Evolutionary conservation across 2,888 invertebrate genomes (phyloP).

Genomic region (Odontomyia ornata): DNA sequence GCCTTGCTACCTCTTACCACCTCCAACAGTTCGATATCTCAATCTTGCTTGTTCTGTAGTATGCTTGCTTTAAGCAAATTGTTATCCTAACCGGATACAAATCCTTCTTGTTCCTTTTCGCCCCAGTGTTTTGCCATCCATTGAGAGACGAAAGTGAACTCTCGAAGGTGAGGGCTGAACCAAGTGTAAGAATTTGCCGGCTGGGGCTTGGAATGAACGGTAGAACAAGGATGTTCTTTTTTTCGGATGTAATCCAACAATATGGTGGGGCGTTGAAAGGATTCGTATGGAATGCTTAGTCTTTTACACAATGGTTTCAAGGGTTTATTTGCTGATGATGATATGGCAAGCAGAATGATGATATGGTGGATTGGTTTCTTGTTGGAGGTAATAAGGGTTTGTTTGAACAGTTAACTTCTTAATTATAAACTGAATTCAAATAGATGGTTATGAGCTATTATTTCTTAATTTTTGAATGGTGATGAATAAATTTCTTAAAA

Average conservation of each 20-base stretch:
- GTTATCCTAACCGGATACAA: slow-evolving; percentile 42
- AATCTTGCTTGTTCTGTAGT: slow-evolving; percentile 3
- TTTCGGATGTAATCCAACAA: not conserved
- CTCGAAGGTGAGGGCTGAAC: not conserved
- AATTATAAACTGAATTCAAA: too few species aligned
- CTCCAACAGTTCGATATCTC: slow-evolving; percentile 1
- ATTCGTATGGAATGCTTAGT: not conserved
- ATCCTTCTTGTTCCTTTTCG: not conserved
- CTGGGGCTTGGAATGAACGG: not conserved
- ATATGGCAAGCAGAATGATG: not conserved
- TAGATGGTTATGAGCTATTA: too few species aligned
- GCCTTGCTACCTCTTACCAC: not conserved
- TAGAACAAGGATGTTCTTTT: not conserved
- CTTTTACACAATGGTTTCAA: not conserved
- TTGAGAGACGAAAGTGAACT: too few species aligned
- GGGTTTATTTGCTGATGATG: not conserved
- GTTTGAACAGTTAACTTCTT: not conserved
- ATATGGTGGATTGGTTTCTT: not conserved
- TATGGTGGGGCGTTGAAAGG: not conserved
- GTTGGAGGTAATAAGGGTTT: not conserved
- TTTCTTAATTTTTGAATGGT: too few species aligned
- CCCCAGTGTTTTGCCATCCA: not conserved
- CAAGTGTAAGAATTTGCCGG: not conserved
- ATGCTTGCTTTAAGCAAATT: slow-evolving; percentile 35
- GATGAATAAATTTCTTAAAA: too few species aligned